Evolutionary conservation across 2,797 vertebrate species (phyloP).

Genomic region (Agapornis canus): DNA sequence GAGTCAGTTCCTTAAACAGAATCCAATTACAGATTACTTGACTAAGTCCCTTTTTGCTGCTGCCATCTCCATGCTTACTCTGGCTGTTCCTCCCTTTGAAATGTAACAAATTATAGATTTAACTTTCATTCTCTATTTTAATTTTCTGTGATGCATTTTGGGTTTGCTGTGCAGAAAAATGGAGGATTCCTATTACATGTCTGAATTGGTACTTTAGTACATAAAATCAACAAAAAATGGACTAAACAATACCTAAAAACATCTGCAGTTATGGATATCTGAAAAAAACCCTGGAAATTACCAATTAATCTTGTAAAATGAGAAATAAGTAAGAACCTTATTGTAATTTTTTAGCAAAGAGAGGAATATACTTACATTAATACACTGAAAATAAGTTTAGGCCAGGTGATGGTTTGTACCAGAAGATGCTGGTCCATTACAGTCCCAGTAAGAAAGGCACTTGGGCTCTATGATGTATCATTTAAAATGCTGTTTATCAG

Average conservation of each 20-base stretch:
- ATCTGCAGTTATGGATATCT: background rate
- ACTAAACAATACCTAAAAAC: background rate
- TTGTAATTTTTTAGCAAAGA: background rate
- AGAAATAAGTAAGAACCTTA: background rate
- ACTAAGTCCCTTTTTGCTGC: background rate
- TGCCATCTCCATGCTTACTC: background rate
- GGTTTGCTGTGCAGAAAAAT: background rate
- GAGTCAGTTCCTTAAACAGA: background rate
- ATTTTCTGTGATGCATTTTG: background rate
- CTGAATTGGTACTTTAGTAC: background rate
- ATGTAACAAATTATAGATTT: background rate
- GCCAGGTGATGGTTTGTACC: background rate
- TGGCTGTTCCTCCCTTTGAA: background rate
- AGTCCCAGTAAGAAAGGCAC: background rate
- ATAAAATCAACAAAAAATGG: background rate
- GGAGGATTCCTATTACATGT: background rate
- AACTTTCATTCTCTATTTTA: background rate
- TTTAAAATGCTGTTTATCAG: background rate
- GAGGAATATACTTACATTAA: background rate
- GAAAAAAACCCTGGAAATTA: background rate
- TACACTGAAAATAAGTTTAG: background rate
- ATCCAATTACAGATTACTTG: background rate
- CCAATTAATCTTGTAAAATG: background rate
- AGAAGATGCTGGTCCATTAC: background rate
- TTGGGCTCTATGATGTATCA: background rate